Conservation (phyloP, 2,113 vertebrate species). For the Macquaria ambigua region DNA sequence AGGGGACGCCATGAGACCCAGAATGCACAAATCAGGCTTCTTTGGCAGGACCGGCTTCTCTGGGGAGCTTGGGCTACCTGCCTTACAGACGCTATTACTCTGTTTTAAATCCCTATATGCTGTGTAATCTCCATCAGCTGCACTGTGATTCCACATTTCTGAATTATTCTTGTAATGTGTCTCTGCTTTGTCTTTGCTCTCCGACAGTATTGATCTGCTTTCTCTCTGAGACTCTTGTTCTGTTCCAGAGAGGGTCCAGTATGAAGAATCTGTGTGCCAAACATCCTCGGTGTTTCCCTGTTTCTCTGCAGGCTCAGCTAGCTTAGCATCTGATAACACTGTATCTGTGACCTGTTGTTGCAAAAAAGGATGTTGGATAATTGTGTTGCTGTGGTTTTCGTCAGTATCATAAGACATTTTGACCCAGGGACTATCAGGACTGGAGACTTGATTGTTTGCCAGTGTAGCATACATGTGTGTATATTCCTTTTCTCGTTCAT, state of each 20-base stretch:
- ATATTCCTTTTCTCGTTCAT: neutral
- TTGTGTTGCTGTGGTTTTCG: neutral
- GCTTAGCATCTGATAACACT: neutral
- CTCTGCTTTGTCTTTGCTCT: neutral
- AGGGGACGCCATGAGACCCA: constrained; percentile 56
- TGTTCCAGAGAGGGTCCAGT: constrained; percentile 10
- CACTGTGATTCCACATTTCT: neutral
- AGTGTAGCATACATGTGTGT: neutral
- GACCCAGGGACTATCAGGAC: constrained; percentile 33
- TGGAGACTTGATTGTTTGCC: neutral
- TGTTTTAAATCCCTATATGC: neutral
- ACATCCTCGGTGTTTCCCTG: neutral
- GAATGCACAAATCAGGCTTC: constrained; percentile 71
- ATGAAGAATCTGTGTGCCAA: neutral
- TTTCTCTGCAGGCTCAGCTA: constrained; percentile 10
- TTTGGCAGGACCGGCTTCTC: constrained; percentile 72
- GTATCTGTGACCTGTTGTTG: neutral
- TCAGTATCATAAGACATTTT: neutral
- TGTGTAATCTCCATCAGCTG: neutral
- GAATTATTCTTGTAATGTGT: neutral
- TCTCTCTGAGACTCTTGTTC: neutral
- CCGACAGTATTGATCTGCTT: neutral
- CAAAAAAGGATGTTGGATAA: neutral
- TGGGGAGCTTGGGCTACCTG: constrained; percentile 14
- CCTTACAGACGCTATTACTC: neutral